Evolutionary conservation across 2,888 invertebrate species (phyloP).

Genomic region (Parnassius glacialis): DNA sequence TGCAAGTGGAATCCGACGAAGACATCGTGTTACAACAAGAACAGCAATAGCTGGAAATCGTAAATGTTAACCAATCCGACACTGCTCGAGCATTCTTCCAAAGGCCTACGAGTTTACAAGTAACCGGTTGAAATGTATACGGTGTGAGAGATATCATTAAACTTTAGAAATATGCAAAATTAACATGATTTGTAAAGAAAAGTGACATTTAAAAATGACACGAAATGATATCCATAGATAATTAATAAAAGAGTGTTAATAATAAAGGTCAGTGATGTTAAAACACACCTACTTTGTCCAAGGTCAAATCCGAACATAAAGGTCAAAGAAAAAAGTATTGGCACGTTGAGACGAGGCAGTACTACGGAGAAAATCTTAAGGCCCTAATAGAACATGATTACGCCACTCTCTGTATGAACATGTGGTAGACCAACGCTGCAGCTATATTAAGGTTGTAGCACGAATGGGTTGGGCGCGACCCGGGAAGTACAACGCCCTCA

Average conservation of each 20-base stretch:
- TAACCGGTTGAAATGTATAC: slow-evolving; percentile 32
- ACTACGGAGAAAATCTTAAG: too few species aligned
- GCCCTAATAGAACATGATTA: too few species aligned
- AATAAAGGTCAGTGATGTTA: too few species aligned
- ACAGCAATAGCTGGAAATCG: slow-evolving; percentile 42
- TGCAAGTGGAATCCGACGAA: slow-evolving; percentile 8
- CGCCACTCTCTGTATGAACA: too few species aligned
- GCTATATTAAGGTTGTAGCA: too few species aligned
- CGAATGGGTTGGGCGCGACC: too few species aligned
- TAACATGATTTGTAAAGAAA: not conserved
- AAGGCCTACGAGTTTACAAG: slow-evolving; percentile 40
- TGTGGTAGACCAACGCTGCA: too few species aligned
- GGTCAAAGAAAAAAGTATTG: too few species aligned
- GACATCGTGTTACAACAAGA: slow-evolving; percentile 36
- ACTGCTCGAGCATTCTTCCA: slow-evolving; percentile 40
- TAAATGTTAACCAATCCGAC: slow-evolving; percentile 39
- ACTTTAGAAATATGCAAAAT: not conserved
- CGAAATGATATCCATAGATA: not conserved
- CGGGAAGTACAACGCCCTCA: too few species aligned
- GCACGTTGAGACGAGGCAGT: too few species aligned
- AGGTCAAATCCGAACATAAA: too few species aligned
- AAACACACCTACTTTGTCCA: too few species aligned
- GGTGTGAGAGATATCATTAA: slow-evolving; percentile 48
- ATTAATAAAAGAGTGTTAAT: not conserved
- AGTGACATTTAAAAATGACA: slow-evolving; percentile 2